Conservation (phyloP, 2,888 invertebrate genomes). For the Sabellastarte sp. region DNA sequence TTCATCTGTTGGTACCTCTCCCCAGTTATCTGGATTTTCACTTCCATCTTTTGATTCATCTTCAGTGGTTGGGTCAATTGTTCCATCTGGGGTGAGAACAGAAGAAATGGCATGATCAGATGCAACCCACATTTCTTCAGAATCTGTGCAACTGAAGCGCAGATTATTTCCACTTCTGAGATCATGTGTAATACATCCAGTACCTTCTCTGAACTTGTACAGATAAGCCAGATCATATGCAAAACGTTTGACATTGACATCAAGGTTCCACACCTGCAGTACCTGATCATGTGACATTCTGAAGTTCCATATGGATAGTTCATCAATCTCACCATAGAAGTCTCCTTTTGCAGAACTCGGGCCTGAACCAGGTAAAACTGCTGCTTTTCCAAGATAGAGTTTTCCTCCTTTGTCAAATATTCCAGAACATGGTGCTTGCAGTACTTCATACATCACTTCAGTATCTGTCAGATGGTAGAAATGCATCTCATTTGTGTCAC, state of each 20-base stretch:
- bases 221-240: background rate
- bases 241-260: background rate
- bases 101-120: background rate
- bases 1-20: background rate
- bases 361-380: background rate
- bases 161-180: background rate
- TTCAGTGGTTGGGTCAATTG: background rate
- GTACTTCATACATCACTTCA: background rate
- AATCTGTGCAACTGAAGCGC: background rate
- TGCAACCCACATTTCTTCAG: background rate
- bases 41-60: background rate
- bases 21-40: background rate
- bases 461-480: background rate
- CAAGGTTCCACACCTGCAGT: background rate
- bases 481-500: background rate
- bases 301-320: background rate
- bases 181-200: background rate
- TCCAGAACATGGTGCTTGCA: background rate
- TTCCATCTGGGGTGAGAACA: background rate
- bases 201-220: background rate
- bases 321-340: background rate
- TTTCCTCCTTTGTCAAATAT: background rate
- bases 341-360: background rate
- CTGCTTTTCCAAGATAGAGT: background rate
- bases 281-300: background rate